A percentile compares a stretch with the other conserved stretches of the same genome.
phyloP scores from a whole-genome alignment of 2,113 vertebrate genomes.

The Spermophilus dauricus region DNA sequence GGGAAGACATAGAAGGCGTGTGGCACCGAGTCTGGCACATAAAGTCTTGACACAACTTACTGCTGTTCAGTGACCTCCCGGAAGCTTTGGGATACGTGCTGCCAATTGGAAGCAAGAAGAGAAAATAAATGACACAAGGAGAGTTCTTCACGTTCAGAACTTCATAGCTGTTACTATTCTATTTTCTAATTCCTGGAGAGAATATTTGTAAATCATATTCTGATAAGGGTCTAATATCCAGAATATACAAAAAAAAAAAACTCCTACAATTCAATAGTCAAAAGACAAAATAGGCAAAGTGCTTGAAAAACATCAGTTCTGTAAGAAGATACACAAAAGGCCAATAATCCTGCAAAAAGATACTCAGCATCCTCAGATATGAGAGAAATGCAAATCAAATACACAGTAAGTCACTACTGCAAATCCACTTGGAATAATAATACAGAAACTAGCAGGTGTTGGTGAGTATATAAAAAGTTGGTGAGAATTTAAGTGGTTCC shows the following conservation, averaged over 20 bases:
- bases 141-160: background rate
- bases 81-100: background rate
- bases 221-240: background rate
- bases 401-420: background rate
- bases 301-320: background rate
- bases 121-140: background rate
- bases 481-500: background rate
- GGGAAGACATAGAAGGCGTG: background rate
- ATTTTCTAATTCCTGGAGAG: background rate
- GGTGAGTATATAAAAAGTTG: background rate
- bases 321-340: background rate
- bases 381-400: background rate
- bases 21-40: rapidly evolving
- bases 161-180: background rate
- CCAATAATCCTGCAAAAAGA: background rate
- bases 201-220: background rate
- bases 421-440: background rate
- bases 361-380: background rate
- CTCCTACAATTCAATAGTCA: background rate
- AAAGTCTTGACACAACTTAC: background rate
- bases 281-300: background rate
- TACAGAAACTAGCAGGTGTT: background rate
- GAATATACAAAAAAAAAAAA: background rate
- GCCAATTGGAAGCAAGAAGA: background rate
- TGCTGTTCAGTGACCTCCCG: background rate